Evolutionary conservation across 1,140 invertebrate species (phyloP).

Genomic region (Ceratina australensis): DNA sequence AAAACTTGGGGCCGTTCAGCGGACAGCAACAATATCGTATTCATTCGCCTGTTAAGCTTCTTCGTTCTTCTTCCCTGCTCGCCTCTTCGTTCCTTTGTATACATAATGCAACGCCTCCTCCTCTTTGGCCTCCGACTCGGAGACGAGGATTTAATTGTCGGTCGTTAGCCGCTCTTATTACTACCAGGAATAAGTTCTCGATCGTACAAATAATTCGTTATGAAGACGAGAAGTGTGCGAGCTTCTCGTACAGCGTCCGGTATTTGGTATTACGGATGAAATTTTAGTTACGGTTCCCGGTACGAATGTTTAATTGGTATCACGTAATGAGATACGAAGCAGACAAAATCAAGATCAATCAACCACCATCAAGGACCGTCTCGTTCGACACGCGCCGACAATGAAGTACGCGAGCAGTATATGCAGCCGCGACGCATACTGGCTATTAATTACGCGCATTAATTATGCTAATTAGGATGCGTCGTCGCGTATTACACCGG

Average conservation of each 20-base stretch:
- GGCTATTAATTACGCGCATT: constrained; percentile 37
- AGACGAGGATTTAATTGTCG: constrained; percentile 66
- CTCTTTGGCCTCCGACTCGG: constrained; percentile 11
- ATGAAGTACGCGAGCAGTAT: neutral
- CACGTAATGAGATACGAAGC: neutral
- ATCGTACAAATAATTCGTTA: too few relatives aligned
- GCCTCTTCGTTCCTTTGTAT: constrained; percentile 32
- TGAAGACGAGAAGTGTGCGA: too few relatives aligned
- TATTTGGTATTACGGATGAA: too few relatives aligned
- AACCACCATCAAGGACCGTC: constrained; percentile 8
- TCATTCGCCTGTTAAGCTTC: constrained; percentile 57
- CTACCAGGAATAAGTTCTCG: too few relatives aligned
- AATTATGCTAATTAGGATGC: constrained; percentile 31
- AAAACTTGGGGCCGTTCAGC: constrained; percentile 49
- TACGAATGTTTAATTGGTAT: too few relatives aligned
- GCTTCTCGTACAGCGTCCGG: too few relatives aligned
- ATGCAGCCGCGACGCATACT: constrained; percentile 3
- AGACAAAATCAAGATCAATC: constrained; percentile 10
- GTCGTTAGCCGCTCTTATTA: constrained; percentile 39
- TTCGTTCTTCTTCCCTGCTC: constrained; percentile 22
- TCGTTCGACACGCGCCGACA: constrained; percentile 10
- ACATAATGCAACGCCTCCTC: constrained; percentile 56
- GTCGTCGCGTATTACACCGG: neutral
- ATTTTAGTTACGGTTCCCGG: too few relatives aligned
- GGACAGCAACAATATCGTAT: constrained; percentile 69